phyloP scores from a whole-genome alignment of 2,888 invertebrate genomes.

The Leucoma salicis region DNA sequence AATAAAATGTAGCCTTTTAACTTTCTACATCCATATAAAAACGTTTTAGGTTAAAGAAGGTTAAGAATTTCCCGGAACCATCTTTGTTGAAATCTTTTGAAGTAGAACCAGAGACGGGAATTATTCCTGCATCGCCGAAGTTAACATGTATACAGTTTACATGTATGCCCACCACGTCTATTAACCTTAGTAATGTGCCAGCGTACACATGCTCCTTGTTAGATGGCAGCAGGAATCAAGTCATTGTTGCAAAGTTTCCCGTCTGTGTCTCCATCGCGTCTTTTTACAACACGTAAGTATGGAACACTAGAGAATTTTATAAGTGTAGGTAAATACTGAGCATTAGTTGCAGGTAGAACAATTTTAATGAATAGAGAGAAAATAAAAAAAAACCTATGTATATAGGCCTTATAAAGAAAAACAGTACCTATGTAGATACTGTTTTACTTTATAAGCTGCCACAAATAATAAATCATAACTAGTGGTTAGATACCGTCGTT shows the following conservation, averaged over 20 bases:
- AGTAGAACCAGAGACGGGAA: constrained; percentile 55
- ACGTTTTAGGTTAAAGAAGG: constrained; percentile 65
- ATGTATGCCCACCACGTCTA: constrained; percentile 67
- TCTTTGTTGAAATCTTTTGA: constrained; percentile 61
- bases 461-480: no score
- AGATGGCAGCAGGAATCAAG: constrained; percentile 70
- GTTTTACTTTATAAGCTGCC: no score
- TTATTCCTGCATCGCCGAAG: constrained; percentile 54
- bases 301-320: not conserved
- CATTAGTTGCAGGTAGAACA: no score
- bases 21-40: no score
- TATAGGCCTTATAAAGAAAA: no score
- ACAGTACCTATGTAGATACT: no score
- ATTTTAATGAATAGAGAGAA: no score
- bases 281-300: constrained; percentile 72
- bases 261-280: constrained; percentile 69
- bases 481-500: no score
- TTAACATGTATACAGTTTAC: constrained; percentile 58
- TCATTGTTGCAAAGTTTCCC: constrained; percentile 74
- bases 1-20: no score
- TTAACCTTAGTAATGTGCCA: constrained; percentile 66
- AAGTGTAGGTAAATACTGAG: no score
- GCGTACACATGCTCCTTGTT: constrained; percentile 66
- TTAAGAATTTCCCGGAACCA: constrained; percentile 71
- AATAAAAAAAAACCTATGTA: no score